phyloP scores from a whole-genome alignment of 2,888 invertebrate species.

The Drosophila bunnanda region DNA sequence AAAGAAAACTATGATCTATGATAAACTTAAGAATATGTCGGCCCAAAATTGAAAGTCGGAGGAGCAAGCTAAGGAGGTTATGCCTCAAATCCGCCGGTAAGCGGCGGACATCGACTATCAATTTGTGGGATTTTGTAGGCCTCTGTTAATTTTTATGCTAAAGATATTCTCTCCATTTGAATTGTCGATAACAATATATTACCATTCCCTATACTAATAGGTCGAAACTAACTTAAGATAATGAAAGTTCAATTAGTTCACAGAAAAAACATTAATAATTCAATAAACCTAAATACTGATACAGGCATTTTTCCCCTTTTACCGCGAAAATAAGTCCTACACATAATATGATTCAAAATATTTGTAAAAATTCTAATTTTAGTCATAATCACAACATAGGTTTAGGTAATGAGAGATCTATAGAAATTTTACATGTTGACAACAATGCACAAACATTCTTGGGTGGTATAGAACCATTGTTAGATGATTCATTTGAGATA shows the following conservation, averaged over 20 bases:
- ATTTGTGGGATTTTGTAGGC: not conserved
- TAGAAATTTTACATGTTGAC: not conserved
- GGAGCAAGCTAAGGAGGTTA: too few relatives aligned
- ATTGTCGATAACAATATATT: not conserved
- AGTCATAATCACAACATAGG: not conserved
- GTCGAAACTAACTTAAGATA: not conserved
- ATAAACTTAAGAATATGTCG: too few relatives aligned
- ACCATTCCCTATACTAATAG: not conserved
- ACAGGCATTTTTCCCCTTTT: constrained; percentile 1
- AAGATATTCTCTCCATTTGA: not conserved
- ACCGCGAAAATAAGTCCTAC: not conserved
- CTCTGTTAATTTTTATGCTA: not conserved
- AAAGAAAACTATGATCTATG: too few relatives aligned
- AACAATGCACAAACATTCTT: not conserved
- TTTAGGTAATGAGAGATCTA: constrained; percentile 1
- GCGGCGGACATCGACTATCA: not conserved
- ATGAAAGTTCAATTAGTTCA: not conserved
- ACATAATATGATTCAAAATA: not conserved
- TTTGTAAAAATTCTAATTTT: not conserved
- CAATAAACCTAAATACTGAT: not conserved
- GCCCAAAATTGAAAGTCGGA: too few relatives aligned
- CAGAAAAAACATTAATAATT: not conserved
- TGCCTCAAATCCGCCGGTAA: not conserved
- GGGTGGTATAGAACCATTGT: not conserved
- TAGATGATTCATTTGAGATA: not conserved